phyloP scores from a whole-genome alignment of 2,797 vertebrate species.

The Emydoidea blandingii region DNA sequence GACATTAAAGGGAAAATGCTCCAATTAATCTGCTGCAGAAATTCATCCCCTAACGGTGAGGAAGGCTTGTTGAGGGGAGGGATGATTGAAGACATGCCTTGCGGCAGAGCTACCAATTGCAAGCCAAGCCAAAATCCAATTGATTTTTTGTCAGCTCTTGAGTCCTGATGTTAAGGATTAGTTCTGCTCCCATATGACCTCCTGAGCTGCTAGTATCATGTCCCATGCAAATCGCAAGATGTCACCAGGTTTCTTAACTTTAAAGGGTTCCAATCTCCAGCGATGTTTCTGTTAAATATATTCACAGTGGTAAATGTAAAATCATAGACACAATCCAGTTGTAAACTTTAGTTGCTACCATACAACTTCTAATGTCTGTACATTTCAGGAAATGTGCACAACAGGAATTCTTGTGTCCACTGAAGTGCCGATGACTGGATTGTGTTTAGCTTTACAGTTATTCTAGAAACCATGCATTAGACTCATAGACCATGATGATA shows the following conservation, averaged over 20 bases:
- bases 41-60: neutral
- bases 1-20: neutral
- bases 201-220: constrained; percentile 32
- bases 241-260: neutral
- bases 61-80: neutral
- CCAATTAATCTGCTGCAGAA: neutral
- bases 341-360: neutral
- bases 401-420: neutral
- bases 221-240: constrained; percentile 44
- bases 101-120: neutral
- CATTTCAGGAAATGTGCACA: neutral
- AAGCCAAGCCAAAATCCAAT: constrained; percentile 37
- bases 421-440: neutral
- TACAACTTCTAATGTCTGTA: neutral
- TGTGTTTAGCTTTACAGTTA: neutral
- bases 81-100: neutral
- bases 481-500: neutral
- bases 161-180: constrained; percentile 64
- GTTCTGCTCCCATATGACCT: constrained; percentile 51
- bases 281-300: neutral
- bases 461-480: neutral
- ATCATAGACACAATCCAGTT: neutral
- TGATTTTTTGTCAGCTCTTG: constrained; percentile 28
- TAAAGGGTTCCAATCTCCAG: neutral
- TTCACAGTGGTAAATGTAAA: neutral